Base-by-base conservation (phyloP, 2,797 vertebrate genomes). In the Siniperca undulata region DNA sequence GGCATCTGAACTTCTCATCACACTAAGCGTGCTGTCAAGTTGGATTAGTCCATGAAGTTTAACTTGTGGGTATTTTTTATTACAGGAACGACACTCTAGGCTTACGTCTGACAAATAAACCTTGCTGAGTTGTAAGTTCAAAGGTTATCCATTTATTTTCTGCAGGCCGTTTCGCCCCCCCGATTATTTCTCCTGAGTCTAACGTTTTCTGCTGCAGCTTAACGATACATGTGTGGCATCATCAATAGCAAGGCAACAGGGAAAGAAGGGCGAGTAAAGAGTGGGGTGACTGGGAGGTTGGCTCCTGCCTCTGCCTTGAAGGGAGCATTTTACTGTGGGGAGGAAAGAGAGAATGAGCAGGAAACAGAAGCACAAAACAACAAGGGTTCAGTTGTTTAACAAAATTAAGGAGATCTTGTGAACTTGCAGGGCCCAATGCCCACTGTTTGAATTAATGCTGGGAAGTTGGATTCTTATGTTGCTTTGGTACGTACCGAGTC, bases 51-150 rank as follows among this genome's bases (percentile, higher is more conserved):
- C 81, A 46, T 76, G 70, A 86, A 77, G 78, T 85, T 77, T 73
- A 87, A 88, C 80, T 83, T 76, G 81, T 80, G 75, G 66, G 70
- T 84, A 48, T 73, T 60, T 81, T 79, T 62, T 81, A 66, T 78
- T 76, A 79, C 74, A 81, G 77, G 68, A 74, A 77, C 52, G 67
- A 46, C 71, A 79, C 86, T 82, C 65, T 64, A 74, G 80, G 76
- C 82, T 90, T 81, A 88, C 10, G 4, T 78, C 89, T 82, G 88
- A 90, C 83, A 92, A 83, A 86, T 81, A 89, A 88, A 89, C 81
- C 83, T 80, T 74, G 83, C 85, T 81, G 87, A 87, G 79, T 83
- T 72, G 88, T 76, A 74, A 62, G 89, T 91, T 90, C 84, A 90
- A 83, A 87, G 89, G 88, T 87, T 71, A 87, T 81, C 79, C 52